Base-by-base conservation (phyloP, 2,888 invertebrate genomes). In the Drosophila cognata region DNA sequence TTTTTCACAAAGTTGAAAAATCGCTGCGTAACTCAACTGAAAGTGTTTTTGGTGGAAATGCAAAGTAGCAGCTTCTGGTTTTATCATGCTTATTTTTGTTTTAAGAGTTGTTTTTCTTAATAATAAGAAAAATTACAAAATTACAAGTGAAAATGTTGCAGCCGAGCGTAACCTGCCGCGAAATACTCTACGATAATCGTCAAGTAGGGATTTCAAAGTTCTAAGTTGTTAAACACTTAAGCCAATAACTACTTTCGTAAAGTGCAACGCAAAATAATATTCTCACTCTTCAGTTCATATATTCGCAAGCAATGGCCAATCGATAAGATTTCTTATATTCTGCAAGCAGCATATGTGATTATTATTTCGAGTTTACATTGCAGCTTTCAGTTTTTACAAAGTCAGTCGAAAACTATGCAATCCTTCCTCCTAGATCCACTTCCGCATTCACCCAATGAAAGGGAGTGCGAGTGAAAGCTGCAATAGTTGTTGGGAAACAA, bases 331-430 rank as follows among this genome's bases (percentile, higher is more conserved):
- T n/a, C 10, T 18, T 70, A 33, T 68, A 33, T 25, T 35, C n/a
- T n/a, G 46, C 28, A 28, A 25, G 57, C 57, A 65, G 61, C 74
- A 77, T 55, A 61, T 75, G 65, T 63, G 74, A 63, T 64, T 60
- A 76, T 76, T 73, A 74, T 64, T 50, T 78, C 10, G 18, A 51
- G 76, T 60, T 74, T 56, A 58, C 53, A 18, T 58, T 59, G 50
- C 61, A 43, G 50, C 21, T 70, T 51, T 38, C 11, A 33, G 29
- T 36, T 70, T 33, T 35, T 57, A 57, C 60, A 52, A 43, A 61
- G 71, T 67, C 77, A 76, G 77, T 63, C 46, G 41, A 70, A 28
- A 75, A 76, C 64, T 76, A 62, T 78, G 77, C 77, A 71, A 80
- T 65, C 76, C 25, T 16, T 28, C 28, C 36, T 0, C 2, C 51